Evolutionary conservation across 2,888 invertebrate genomes (phyloP).

Genomic region (Endomychus coccineus): DNA sequence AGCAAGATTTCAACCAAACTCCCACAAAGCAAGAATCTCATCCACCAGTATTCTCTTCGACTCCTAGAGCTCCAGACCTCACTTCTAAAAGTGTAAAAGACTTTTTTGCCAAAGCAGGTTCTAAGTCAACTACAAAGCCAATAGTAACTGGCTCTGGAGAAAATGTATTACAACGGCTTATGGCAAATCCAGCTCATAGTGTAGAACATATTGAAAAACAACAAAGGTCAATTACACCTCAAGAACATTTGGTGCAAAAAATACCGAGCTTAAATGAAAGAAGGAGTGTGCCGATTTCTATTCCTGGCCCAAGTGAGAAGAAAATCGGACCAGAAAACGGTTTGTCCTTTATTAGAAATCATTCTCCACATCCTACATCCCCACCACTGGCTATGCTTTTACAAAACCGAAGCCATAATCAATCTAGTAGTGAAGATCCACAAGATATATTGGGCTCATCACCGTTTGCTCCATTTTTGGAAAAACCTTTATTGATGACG

Average conservation of each 20-base stretch:
- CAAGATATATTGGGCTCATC: conserved; percentile 27
- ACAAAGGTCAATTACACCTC: conserved; percentile 70
- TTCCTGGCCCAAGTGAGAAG: conserved; percentile 22
- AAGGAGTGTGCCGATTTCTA: conserved; percentile 34
- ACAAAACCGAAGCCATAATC: conserved; percentile 24
- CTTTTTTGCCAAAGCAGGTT: conserved; percentile 74
- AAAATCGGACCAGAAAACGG: conserved; percentile 16
- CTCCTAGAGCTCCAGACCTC: conserved; percentile 57
- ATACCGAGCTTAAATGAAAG: conserved; percentile 27
- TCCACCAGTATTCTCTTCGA: conserved; percentile 39
- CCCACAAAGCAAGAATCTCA: conserved; percentile 36
- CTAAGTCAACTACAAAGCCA: conserved; percentile 50
- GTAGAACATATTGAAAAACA: conserved; percentile 86
- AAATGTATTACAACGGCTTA: conserved; percentile 66
- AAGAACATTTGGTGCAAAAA: conserved; percentile 40
- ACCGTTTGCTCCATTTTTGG: conserved; percentile 18
- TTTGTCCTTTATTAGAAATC: conserved; percentile 8
- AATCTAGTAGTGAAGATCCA: conserved; percentile 22
- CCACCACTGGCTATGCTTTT: conserved; percentile 31
- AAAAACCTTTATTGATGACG: conserved; percentile 73
- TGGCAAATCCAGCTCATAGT: conserved; percentile 77
- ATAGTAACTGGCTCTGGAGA: conserved; percentile 41
- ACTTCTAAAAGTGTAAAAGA: conserved; percentile 81
- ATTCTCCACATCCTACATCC: background rate
- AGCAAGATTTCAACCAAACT: conserved; percentile 71